Evolutionary conservation across 1,140 invertebrate species (phyloP).

Genomic region (Caenorhabditis briggsae): DNA sequence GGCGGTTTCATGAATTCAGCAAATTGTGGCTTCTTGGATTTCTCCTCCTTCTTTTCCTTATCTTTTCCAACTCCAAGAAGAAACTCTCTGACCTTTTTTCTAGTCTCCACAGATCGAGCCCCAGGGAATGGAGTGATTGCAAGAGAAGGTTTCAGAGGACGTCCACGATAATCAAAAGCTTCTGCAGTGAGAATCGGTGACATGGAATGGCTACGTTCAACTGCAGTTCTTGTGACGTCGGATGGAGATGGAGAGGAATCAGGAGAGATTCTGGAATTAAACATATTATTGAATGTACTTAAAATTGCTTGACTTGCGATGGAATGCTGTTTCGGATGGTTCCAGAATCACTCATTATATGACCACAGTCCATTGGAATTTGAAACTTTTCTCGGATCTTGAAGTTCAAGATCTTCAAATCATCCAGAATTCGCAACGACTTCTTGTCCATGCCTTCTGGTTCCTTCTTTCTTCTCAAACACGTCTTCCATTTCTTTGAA

Average conservation of each 20-base stretch:
- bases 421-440: not conserved
- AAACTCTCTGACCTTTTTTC: not conserved
- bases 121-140: not conserved
- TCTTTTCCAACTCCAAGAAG: not conserved
- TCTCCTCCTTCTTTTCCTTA: not conserved
- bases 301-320: too few species aligned
- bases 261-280: not conserved
- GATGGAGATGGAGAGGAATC: not conserved
- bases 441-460: not conserved
- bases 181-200: conserved; percentile 4
- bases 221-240: not conserved
- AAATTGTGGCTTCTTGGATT: not conserved
- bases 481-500: not conserved
- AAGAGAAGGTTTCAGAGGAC: not conserved
- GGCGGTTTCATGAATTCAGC: not conserved
- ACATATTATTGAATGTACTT: not conserved
- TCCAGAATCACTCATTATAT: too few species aligned
- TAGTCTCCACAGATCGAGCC: not conserved
- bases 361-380: not conserved
- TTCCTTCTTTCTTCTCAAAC: not conserved
- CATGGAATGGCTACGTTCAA: not conserved
- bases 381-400: conserved; percentile 18
- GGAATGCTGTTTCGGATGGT: too few species aligned
- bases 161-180: conserved; percentile 34
- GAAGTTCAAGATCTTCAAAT: conserved; percentile 28